A percentile compares a stretch with the other conserved stretches of the same genome.
phyloP scores from a whole-genome alignment of 2,888 invertebrate genomes.

The Trypoxylon attenuatum region DNA sequence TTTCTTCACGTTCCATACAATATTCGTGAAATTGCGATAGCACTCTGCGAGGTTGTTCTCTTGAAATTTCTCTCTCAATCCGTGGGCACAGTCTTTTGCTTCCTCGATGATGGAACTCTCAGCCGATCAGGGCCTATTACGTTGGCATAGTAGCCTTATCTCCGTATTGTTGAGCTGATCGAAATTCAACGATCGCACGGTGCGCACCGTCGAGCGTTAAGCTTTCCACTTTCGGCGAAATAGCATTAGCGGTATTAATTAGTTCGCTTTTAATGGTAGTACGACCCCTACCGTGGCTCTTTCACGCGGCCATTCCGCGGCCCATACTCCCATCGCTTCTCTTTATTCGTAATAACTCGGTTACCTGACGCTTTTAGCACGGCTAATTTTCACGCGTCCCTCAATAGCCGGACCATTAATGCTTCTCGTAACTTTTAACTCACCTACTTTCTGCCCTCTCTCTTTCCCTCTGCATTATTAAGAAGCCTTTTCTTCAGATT shows the following conservation, averaged over 20 bases:
- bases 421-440: constrained; percentile 30
- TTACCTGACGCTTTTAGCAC: constrained; percentile 64
- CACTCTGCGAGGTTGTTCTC: no score
- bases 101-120: no score
- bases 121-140: no score
- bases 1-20: no score
- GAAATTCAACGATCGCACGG: no score
- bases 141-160: no score
- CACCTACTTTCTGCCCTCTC: not conserved
- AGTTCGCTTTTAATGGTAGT: constrained; percentile 64
- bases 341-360: constrained; percentile 67
- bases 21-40: no score
- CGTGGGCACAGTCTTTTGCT: no score
- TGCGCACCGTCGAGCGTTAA: not conserved
- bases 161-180: no score
- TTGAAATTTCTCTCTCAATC: no score
- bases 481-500: constrained; percentile 14
- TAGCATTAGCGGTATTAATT: constrained; percentile 69
- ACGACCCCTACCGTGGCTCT: constrained; percentile 23
- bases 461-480: not conserved
- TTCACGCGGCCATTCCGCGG: constrained; percentile 32
- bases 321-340: constrained; percentile 37
- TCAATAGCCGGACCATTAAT: constrained; percentile 53
- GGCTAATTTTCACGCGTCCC: constrained; percentile 56
- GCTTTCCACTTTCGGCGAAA: constrained; percentile 43